Evolutionary conservation across 1,140 invertebrate species (phyloP).

Genomic region (Heterodera schachtii): DNA sequence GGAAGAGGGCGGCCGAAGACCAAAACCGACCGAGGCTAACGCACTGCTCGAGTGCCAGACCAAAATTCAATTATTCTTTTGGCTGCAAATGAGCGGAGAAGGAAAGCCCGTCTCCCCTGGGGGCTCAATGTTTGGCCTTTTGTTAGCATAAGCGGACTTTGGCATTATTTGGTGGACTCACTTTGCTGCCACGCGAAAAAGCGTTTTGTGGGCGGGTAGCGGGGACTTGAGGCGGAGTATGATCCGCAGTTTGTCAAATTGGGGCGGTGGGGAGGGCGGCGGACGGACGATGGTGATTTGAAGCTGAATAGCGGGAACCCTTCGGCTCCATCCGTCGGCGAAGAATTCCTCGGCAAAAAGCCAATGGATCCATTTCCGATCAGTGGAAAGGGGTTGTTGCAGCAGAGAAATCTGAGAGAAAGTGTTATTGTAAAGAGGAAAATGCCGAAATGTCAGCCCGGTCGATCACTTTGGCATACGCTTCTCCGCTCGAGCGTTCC

Average conservation of each 20-base stretch:
- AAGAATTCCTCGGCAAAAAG: slow-evolving; percentile 34
- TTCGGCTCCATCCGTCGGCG: slow-evolving; percentile 19
- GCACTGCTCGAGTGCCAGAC: not conserved
- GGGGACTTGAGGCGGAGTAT: slow-evolving; percentile 12
- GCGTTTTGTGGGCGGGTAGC: slow-evolving; percentile 43
- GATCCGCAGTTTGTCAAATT: slow-evolving; percentile 32
- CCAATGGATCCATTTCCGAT: slow-evolving; percentile 29
- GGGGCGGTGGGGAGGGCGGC: slow-evolving; percentile 30
- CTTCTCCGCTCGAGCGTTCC: not conserved
- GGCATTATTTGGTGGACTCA: slow-evolving; percentile 19
- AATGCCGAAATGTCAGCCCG: not conserved
- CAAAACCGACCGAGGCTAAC: not conserved
- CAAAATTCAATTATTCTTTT: slow-evolving; percentile 6
- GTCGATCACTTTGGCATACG: not conserved
- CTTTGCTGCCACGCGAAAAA: slow-evolving; percentile 41
- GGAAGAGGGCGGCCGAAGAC: slow-evolving; percentile 3
- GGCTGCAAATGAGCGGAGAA: slow-evolving; percentile 2
- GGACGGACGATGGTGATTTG: slow-evolving; percentile 6
- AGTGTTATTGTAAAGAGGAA: not conserved
- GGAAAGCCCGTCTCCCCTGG: not conserved
- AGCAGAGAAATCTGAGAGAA: slow-evolving; percentile 9
- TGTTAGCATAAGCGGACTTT: not conserved
- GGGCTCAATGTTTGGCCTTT: no score
- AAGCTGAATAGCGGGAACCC: slow-evolving; percentile 28
- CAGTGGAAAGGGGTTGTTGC: not conserved